Evolutionary conservation across 2,113 vertebrate species (phyloP).

Genomic region (Equus quagga): DNA sequence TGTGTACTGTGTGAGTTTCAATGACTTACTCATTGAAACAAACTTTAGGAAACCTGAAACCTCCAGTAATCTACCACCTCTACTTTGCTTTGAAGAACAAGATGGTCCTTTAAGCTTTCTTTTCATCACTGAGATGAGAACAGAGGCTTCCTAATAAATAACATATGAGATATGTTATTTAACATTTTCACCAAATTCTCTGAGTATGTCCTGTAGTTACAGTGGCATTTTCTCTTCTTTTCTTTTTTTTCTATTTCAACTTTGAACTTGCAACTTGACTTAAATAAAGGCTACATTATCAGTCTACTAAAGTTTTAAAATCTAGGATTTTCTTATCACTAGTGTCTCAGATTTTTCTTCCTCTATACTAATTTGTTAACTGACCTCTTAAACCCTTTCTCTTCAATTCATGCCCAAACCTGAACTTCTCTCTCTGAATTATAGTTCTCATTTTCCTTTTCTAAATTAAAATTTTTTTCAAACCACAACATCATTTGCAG

Average conservation of each 20-base stretch:
- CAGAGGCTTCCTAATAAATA: not conserved
- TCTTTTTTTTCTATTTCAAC: not conserved
- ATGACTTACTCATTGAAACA: not conserved
- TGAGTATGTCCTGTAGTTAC: not conserved
- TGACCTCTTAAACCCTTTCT: not conserved
- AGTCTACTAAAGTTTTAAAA: not conserved
- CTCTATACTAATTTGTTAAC: not conserved
- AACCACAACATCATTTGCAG: not conserved
- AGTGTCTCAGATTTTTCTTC: not conserved
- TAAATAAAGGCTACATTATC: not conserved
- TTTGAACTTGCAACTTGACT: slow-evolving; percentile 15
- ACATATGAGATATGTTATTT: not conserved
- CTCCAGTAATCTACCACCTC: not conserved
- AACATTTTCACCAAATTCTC: slow-evolving; percentile 7
- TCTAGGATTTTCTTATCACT: not conserved
- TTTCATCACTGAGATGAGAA: not conserved
- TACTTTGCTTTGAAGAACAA: not conserved
- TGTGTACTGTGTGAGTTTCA: not conserved
- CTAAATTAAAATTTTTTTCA: not conserved
- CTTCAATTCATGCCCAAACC: not conserved
- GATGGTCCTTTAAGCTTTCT: not conserved
- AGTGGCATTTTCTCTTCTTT: not conserved
- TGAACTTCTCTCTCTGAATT: not conserved
- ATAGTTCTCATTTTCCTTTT: slow-evolving; percentile 30
- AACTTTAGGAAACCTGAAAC: not conserved